Evolutionary conservation across 2,797 vertebrate species (phyloP), one percentile per base, ranked within the genome.

Genomic region (Anabas testudineus): DNA sequence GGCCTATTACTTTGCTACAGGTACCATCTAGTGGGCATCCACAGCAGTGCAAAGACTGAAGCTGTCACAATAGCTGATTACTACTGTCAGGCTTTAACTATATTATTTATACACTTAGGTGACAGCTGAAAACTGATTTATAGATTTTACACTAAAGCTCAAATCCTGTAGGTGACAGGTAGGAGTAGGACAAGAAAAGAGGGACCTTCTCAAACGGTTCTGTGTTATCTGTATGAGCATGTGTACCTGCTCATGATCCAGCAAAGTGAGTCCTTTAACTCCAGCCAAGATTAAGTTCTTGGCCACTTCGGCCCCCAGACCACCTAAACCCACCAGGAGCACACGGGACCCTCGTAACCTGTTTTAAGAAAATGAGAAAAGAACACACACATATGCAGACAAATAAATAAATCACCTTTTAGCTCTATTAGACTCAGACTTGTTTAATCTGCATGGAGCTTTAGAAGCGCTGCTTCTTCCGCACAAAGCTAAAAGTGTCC

Each of bases 201-300:
- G 1, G 4, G 8, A 26, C 19, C 22, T 16, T 41, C n/a, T n/a
- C 13, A 39, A 4, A 10, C 41, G 4, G 7, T 18, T 18, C 42
- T n/a, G 42, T 13, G 60, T 36, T 5, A 7, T 7, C 18, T 30
- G 2, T 16, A 1, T 2, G 7, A 45, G 13, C 14, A 14, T 47
- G 10, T n/a, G 14, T 86, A 98, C 97, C 96, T 95, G 86, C 70
- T 96, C 93, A 5, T 96, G 95, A 71, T 99, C 97, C 79, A 97
- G 82, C 84, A 98, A 77, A 10, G 96, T 97, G 52, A 98, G 87
- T 6, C 92, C 95, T 86, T 97, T 98, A 4, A 97, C 96, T 68
- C 97, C 96, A 1, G 97, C 96, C 73, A 99, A 87, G 87, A 97
- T 97, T 13, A 99, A 87, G 32, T 99, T 99, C 85, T 99, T 99